Evolutionary conservation across 1,140 invertebrate species (phyloP), one percentile per base, ranked within the genome.

Genomic region (Trachelipus rathkii): DNA sequence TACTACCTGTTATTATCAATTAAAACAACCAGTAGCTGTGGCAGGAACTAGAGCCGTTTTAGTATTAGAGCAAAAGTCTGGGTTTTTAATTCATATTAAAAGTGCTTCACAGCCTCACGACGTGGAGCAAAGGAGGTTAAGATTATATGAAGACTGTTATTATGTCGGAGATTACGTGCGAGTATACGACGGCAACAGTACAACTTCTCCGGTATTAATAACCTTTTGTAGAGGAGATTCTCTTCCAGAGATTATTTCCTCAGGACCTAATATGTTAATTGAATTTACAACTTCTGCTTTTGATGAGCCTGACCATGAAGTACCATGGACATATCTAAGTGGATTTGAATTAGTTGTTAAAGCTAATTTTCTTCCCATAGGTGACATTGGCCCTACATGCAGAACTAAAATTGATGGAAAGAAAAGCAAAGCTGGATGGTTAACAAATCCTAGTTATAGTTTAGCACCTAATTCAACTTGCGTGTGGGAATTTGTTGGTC

Each of bases 131-230:
- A 71, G 80, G 21, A 75, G 77, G 50, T 82, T 85, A 82, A 91
- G 91, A 77, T 95, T 93, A 90, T 89, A 92, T 82, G 80, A 71
- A 19, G 90, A 93, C 78, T 95, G 93, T 84, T 92, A 94, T 83
- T 90, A 93, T 84, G 92, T 95, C 81, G 88, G 92, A 84, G 93
- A 95, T 85, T 94, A 93, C 85, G 92, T 95, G 76, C 94, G 93
- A 9, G 91, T 96, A 44, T 96, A 95, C 86, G 94, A 95, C 83
- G 93, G 94, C 66, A 93, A 94, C 82, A 95, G 92, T 75, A 95
- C 93, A 10, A 88, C 92, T 81, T 93, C 95, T 85, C 92, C 93
- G 10, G 90, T 95, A 75, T 90, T 96, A 78, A 85, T 95, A 79
- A 93, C 93, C 85, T 95, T 96, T 85, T 96, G 94, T 83, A 93